Base-by-base conservation (phyloP, 2,797 vertebrate species). In the Megalops cyprinoides region DNA sequence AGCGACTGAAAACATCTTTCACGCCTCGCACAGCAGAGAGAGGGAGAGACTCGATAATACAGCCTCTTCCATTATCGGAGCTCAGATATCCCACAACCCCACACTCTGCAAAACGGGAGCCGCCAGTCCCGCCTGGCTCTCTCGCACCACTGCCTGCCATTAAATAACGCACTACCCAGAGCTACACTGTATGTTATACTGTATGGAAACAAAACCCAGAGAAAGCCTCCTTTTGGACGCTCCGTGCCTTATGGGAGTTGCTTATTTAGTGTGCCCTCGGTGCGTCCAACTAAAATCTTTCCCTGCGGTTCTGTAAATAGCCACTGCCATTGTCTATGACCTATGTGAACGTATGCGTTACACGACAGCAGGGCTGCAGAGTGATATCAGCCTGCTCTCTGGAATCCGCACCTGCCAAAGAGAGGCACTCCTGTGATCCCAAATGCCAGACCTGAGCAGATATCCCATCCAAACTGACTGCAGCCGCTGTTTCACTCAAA, bases 1-100 rank as follows among this genome's bases (percentile, higher is more conserved):
- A n/a, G n/a, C n/a, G 87, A 86, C 88, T 85, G 89, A 87, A 90
- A 86, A 86, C 84, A 86, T 80, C 85, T 87, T 91, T 92, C 91
- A 90, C 74, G 86, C 90, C 90, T 86, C 85, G 84, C 77, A 83
- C 84, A 82, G 85, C 85, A 90, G 86, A 87, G 89, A 90, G 71
- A 85, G 88, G 87, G 90, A 90, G 86, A 90, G 89, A 89, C 79
- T 85, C 82, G 79, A 83, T n/a, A 90, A 84, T 86, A 46, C 18
- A 25, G 84, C 77, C 81, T 83, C 67, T 74, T 87, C 91, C 90
- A 88, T 90, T 90, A 92, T 88, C 82, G 25, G n/a, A 74, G 56
- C 49, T 79, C 62, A 46, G 55, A 55, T 60, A 76, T 49, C 51
- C 81, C 69, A 53, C 44, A 75, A 65, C 53, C 71, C 69, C 55